These are phyloP conservation scores for Halictus quadricinctus DNA, from an alignment of 2,888 invertebrate genomes.

Conservation along the genomic window DNA sequence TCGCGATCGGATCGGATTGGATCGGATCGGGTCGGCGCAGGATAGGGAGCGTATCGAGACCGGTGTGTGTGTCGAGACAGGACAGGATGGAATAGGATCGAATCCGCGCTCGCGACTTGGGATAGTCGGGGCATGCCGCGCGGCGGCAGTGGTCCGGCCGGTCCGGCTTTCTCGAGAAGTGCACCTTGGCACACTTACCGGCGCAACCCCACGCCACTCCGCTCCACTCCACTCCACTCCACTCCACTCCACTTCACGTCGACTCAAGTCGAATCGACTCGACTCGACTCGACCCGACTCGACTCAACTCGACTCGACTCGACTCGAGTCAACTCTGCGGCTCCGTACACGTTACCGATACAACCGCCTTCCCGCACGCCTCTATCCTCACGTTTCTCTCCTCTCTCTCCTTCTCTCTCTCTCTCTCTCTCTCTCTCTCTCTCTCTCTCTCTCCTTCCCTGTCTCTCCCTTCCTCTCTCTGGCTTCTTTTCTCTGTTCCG, in stretches of 20 bases:
- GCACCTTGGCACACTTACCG: slow-evolving; percentile 82
- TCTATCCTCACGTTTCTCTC: slow-evolving; percentile 33
- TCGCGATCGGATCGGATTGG: slow-evolving; percentile 10
- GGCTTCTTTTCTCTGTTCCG: slow-evolving; percentile 37
- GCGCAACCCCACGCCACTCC: slow-evolving; percentile 73
- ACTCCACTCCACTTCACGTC: slow-evolving; percentile 16
- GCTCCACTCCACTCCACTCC: slow-evolving; percentile 46
- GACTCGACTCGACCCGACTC: slow-evolving; percentile 71
- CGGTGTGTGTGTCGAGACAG: slow-evolving; percentile 42
- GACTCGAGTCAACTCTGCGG: slow-evolving; percentile 34
- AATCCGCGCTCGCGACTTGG: slow-evolving; percentile 55
- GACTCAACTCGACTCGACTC: slow-evolving; percentile 31
- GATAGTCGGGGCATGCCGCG: slow-evolving; percentile 60
- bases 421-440: slow-evolving; percentile 20
- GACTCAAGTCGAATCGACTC: slow-evolving; percentile 48
- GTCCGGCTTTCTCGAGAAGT: slow-evolving; percentile 82
- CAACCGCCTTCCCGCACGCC: slow-evolving; percentile 23
- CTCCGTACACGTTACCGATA: slow-evolving; percentile 62
- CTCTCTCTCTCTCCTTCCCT: slow-evolving; percentile 38
- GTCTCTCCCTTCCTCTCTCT: slow-evolving; percentile 48
- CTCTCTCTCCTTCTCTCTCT: slow-evolving; percentile 9
- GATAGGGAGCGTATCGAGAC: slow-evolving; percentile 45
- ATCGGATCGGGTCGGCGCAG: slow-evolving; percentile 6
- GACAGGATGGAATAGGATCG: slow-evolving; percentile 71
- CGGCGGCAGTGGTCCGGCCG: slow-evolving; percentile 76